Conservation (phyloP, 2,888 invertebrate genomes). For the Meteorus colon region DNA sequence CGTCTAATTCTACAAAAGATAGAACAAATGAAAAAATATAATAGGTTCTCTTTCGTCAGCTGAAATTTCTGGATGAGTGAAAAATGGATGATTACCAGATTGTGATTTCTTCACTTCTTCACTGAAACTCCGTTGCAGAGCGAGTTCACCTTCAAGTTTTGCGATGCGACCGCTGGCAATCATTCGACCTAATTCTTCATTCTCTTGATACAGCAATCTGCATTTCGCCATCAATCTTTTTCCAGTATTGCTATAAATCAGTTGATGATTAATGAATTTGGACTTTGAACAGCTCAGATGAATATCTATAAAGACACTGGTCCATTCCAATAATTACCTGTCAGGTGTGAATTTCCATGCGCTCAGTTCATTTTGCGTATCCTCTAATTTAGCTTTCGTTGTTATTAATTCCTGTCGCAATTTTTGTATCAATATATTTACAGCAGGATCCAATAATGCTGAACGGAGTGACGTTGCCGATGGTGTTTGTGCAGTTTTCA, state of each 20-base stretch:
- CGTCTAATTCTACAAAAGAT: slow-evolving; percentile 86
- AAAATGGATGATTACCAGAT: slow-evolving; percentile 79
- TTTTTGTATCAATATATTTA: slow-evolving; percentile 93
- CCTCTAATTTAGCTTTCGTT: slow-evolving; percentile 92
- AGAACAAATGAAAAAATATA: slow-evolving; percentile 42
- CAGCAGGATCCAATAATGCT: slow-evolving; percentile 94
- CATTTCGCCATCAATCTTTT: slow-evolving; percentile 99
- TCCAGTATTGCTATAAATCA: slow-evolving; percentile 86
- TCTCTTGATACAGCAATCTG: slow-evolving; percentile 94
- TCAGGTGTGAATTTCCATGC: slow-evolving; percentile 99
- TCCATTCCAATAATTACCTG: slow-evolving; percentile 74
- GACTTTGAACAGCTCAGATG: no score
- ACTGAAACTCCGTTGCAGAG: slow-evolving; percentile 94
- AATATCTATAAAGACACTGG: no score
- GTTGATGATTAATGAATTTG: not conserved
- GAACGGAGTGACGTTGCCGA: slow-evolving; percentile 84
- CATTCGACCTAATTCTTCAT: slow-evolving; percentile 97
- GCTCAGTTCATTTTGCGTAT: slow-evolving; percentile 96
- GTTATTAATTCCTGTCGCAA: slow-evolving; percentile 92
- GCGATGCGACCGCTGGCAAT: slow-evolving; percentile 96
- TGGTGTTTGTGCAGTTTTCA: slow-evolving; percentile 92
- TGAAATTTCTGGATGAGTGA: slow-evolving; percentile 5
- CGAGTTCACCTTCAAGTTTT: slow-evolving; percentile 95
- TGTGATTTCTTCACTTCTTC: slow-evolving; percentile 98
- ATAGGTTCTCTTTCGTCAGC: not conserved